Conservation (phyloP, 2,113 vertebrate species). For the Megatriorchis doriae region DNA sequence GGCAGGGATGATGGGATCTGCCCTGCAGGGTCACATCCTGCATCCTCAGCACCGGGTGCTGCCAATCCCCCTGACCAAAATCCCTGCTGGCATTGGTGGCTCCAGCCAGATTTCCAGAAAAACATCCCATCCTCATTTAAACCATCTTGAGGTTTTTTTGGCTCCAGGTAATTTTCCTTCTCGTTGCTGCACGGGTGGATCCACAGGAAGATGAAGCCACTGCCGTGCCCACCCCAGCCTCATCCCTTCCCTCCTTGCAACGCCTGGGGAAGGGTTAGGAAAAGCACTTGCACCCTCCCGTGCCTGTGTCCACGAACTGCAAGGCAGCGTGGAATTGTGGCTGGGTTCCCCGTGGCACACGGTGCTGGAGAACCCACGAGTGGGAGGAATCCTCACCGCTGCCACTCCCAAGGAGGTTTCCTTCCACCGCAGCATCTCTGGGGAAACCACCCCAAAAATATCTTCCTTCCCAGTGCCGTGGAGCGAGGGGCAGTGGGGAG, state of each 20-base stretch:
- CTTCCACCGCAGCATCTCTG: neutral
- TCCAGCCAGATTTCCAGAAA: neutral
- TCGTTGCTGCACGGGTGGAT: neutral
- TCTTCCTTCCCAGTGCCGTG: neutral
- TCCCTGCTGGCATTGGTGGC: neutral
- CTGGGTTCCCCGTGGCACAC: neutral
- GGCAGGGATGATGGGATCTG: neutral
- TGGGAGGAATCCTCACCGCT: fast-evolving
- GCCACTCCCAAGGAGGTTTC: neutral
- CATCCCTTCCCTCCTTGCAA: neutral
- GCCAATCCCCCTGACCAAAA: neutral
- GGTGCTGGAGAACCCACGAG: neutral
- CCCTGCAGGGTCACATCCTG: neutral
- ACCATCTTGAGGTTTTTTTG: no score
- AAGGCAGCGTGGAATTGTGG: neutral
- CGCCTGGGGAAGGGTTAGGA: neutral
- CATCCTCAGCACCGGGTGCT: neutral
- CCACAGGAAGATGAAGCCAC: fast-evolving
- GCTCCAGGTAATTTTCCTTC: neutral
- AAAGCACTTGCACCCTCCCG: slow-evolving; percentile 46
- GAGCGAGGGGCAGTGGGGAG: neutral
- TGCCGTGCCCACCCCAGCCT: neutral
- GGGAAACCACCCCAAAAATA: neutral
- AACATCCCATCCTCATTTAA: neutral
- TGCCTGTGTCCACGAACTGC: neutral